Base-by-base conservation (phyloP, 2,113 vertebrate genomes). In the Chrysochloris asiatica region DNA sequence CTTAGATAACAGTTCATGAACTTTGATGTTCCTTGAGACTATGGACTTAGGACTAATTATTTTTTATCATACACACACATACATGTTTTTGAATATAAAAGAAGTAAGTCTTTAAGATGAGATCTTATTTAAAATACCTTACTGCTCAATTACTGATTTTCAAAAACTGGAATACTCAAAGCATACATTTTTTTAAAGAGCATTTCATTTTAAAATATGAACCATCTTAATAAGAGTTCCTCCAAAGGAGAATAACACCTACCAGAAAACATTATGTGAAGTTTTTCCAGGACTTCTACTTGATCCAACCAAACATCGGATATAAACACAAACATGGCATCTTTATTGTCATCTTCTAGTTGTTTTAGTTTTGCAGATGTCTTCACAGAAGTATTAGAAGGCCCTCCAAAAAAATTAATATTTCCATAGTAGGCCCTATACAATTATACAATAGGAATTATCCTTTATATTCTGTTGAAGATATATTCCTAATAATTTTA, bases 261-360 rank as follows among this genome's bases (percentile, higher is more conserved):
- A 99, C 99, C 99, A n/a, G 98, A 98, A 96, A 99, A 99, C 99
- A 99, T 99, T 1, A 93, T 91, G 88, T 98, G 98, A 91, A 99
- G 98, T 96, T 99, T 99, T 78, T 99, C 99, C 95, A 99, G 96
- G 52, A 99, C 98, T 94, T 99, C 99, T 30, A 98, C 98, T 63
- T 97, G 98, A 97, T 99, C 99, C 97, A 99, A 96, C 99, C 99
- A 99, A 38, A 99, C 98, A 48, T 99, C 99, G 3, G 99, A 99
- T 48, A 99, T 56, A 52, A 99, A 98, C 1, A 99, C 98, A 97
- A 99, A 99, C 99, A 99, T 99, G 96, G 99, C 98, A 41, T 99
- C 99, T 93, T 99, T 99, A 7, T 99, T 99, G 95, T 99, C 99
- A 22, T 99, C 98, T 96, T 99, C 99, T 90, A 99, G 97, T 96